Evolutionary conservation across 2,113 vertebrate species (phyloP).

Genomic region (Myrmecobius fasciatus): DNA sequence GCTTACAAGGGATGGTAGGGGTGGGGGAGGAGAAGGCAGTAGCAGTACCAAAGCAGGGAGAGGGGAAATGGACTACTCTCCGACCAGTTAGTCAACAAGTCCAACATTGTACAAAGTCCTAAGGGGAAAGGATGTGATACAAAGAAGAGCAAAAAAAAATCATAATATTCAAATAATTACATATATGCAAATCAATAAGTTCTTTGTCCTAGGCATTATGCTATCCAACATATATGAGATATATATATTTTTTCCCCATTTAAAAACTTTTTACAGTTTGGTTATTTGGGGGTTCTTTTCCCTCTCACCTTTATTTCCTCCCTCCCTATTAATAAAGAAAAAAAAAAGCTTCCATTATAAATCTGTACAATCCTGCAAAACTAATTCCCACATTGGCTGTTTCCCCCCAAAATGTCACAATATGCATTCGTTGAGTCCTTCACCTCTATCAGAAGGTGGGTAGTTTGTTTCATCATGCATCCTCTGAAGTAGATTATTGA

Average conservation of each 20-base stretch:
- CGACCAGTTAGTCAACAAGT: neutral
- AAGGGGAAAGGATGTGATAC: neutral
- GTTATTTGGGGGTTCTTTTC: neutral
- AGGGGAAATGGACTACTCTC: neutral
- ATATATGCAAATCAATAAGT: neutral
- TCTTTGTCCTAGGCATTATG: neutral
- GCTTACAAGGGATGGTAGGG: too few species aligned
- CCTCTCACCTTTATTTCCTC: neutral
- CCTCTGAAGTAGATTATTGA: neutral
- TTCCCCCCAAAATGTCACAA: neutral
- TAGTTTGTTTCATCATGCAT: neutral
- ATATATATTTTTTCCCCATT: too few species aligned
- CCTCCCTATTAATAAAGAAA: neutral
- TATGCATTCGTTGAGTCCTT: neutral
- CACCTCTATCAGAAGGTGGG: neutral
- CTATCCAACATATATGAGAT: neutral
- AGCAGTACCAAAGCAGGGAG: too few species aligned
- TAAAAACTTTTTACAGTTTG: neutral
- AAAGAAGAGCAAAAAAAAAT: neutral
- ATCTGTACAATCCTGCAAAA: neutral
- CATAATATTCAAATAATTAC: neutral
- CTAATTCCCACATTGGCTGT: neutral
- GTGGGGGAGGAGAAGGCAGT: too few species aligned
- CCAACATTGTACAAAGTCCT: neutral
- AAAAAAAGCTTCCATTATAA: neutral